Evolutionary conservation across 2,113 vertebrate genomes (phyloP), one percentile per base, ranked within the genome.

Genomic region (Nothobranchius kuhntae): DNA sequence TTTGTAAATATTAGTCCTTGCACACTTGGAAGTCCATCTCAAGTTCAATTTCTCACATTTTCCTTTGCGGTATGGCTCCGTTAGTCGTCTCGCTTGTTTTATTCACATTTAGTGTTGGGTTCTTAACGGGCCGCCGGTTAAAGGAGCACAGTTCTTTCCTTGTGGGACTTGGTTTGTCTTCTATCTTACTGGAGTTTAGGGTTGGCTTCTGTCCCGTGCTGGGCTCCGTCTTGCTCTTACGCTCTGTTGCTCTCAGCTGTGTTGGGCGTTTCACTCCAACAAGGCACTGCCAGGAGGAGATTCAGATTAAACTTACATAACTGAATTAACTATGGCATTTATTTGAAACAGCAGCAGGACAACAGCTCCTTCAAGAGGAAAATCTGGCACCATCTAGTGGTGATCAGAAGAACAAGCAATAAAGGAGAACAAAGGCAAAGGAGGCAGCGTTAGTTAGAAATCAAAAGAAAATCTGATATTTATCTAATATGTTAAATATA

Each of bases 361-460:
- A 21, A 21, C 21, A 21, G 21, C 52, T 54, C 65, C 46, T 71
- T 40, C 68, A 74, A 60, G n/a, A 69, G 89, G 60, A 84, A 48
- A 85, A 81, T 88, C 62, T 94, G 91, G 87, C 90, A 75, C 93
- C 92, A 94, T 91, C 92, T 94, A 91, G 89, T 92, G 93, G 90
- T 73, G 2, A 50, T 77, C 4, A 64, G 58, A n/a, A 47, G 65
- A 12, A 74, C 53, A 36, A 7, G 15, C 8, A 64, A 26, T 35
- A 35, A 36, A 2, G 24, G n/a, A 10, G 13, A 44, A 51, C 3
- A 69, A 17, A 54, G n/a, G 15, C n/a, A 42, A 38, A 52, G 3
- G 2, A 15, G 3, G 9, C 15, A 11, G 30, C 30, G 11, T 1
- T 42, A n/a, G 5, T 10, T 17, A 60, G 2, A 53, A 55, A 36